Base-by-base conservation (phyloP, 2,888 invertebrate genomes). In the Philhelius pedissequus region DNA sequence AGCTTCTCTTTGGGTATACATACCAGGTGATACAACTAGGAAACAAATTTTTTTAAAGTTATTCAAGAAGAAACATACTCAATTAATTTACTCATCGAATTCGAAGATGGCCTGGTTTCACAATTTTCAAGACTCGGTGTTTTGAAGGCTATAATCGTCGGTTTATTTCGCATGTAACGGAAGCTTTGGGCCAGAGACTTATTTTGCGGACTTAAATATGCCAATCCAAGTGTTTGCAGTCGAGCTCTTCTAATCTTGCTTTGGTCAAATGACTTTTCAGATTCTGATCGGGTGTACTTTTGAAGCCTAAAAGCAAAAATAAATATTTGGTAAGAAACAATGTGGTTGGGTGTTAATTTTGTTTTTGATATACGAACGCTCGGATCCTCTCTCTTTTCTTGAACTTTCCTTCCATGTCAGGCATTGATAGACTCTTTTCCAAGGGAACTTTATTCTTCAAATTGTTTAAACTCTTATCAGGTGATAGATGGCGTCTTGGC, bases 141-240 rank as follows among this genome's bases (percentile, higher is more conserved):
- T 91, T 96, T 96, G 89, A 97, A 96, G 0, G 96, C 96, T 60
- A 97, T 96, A 86, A 97, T 96, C 0, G 96, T 96, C 0, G 97
- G 97, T 88, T 97, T 97, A 87, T 95, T 95, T 52, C 97, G 92
- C 96, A 97, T 96, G 89, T 97, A 97, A n/a, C 97, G 93, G 91
- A 97, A 97, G 89, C 96, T 96, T 89, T 96, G 96, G 0, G 96
- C 96, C 81, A 97, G 91, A 0, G 96, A 95, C 87, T 94, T 95
- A 89, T 96, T 95, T 89, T 96, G 96, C 0, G 96, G 96, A 88
- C 95, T 95, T 54, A 95, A 91, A 90, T 96, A 95, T 1, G 95
- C 95, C 86, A 94, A 89, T 1, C 94, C 94, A n/a, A 94, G 91
- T 7, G 94, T 94, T 88, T 94, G 94, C 45, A 94, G 90, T 22